These are phyloP conservation scores for Delia radicum DNA, from an alignment of 1,140 invertebrate genomes.

Conservation along the genomic window DNA sequence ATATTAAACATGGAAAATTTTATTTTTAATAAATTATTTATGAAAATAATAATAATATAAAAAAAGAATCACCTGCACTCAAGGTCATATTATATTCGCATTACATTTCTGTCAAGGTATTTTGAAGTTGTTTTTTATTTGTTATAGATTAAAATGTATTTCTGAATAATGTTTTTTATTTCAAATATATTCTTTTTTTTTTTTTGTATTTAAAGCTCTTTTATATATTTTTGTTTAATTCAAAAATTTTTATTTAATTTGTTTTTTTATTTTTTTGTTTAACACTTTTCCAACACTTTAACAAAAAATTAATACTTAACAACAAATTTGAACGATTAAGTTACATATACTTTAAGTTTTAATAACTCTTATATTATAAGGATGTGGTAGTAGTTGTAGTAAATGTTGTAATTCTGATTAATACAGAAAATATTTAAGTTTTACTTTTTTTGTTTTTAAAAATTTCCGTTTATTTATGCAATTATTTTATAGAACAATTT, in stretches of 20 bases:
- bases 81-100: neutral
- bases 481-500: too few relatives aligned
- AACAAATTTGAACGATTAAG: too few relatives aligned
- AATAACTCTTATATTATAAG: neutral
- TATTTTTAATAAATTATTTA: too few relatives aligned
- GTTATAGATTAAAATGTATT: neutral
- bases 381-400: neutral
- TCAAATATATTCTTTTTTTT: neutral
- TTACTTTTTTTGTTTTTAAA: too few relatives aligned
- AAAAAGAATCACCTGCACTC: neutral
- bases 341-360: neutral
- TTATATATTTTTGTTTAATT: neutral
- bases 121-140: neutral
- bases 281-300: too few relatives aligned
- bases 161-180: neutral
- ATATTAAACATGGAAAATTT: too few relatives aligned
- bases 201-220: neutral
- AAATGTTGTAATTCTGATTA: too few relatives aligned
- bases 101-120: neutral
- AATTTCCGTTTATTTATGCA: too few relatives aligned
- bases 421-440: too few relatives aligned
- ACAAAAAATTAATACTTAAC: too few relatives aligned
- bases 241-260: neutral
- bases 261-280: too few relatives aligned
- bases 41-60: too few relatives aligned